These are phyloP conservation scores for Allolobophora icterica DNA, from an alignment of 2,888 invertebrate species.

Conservation along the genomic window DNA sequence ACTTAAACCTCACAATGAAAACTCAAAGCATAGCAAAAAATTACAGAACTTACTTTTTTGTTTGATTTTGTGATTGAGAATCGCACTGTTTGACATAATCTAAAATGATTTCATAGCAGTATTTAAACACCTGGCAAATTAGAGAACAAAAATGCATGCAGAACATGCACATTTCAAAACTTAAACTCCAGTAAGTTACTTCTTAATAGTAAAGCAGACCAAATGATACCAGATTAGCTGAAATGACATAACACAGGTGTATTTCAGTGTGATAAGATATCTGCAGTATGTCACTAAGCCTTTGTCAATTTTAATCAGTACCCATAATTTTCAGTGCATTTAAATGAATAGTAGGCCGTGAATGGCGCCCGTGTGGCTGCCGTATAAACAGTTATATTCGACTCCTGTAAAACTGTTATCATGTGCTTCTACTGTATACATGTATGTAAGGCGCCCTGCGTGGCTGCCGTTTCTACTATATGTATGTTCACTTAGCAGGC, in stretches of 20 bases:
- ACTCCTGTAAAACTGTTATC: too few relatives aligned
- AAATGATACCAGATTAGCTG: not conserved
- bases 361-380: too few relatives aligned
- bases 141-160: not conserved
- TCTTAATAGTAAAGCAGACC: not conserved
- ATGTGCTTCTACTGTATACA: too few relatives aligned
- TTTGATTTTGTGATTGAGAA: conserved; percentile 61
- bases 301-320: not conserved
- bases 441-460: too few relatives aligned
- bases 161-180: not conserved
- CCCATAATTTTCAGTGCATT: not conserved
- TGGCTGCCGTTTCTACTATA: too few relatives aligned
- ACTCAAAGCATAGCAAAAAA: not conserved
- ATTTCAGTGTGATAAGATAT: not conserved
- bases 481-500: too few relatives aligned
- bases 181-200: not conserved
- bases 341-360: too few relatives aligned
- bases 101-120: conserved; percentile 33
- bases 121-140: not conserved
- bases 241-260: not conserved
- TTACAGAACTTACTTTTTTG: not conserved
- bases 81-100: conserved; percentile 73
- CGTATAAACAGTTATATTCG: too few relatives aligned
- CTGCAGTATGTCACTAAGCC: not conserved
- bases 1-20: conserved; percentile 31